A percentile compares a stretch with the other conserved stretches of the same genome.
phyloP scores from a whole-genome alignment of 1,140 invertebrate genomes.

The Philotrypesis tridentata region DNA sequence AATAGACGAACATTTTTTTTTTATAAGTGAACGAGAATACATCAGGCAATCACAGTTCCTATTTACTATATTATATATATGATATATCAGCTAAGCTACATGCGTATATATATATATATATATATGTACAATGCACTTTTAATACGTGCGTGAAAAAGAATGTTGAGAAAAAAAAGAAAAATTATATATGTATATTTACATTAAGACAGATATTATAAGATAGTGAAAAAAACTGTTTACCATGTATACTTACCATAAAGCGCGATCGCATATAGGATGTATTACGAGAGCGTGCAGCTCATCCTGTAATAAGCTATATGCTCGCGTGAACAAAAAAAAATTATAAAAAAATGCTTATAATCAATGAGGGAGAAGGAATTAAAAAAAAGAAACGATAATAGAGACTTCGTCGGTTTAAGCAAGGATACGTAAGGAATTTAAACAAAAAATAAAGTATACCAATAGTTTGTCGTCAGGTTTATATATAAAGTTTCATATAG shows the following conservation, averaged over 20 bases:
- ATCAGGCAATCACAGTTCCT: constrained; percentile 68
- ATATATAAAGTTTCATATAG: constrained; percentile 29
- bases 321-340: not conserved
- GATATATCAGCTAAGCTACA: constrained; percentile 32
- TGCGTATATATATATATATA: constrained; percentile 3
- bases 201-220: constrained; percentile 34
- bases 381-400: too few species aligned
- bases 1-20: not conserved
- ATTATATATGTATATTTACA: constrained; percentile 44
- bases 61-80: constrained; percentile 53
- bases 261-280: not conserved
- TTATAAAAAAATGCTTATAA: constrained; percentile 9
- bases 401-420: not conserved
- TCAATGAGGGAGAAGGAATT: constrained; percentile 4
- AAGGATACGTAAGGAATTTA: constrained; percentile 4
- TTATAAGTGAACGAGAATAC: constrained; percentile 51
- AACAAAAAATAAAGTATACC: constrained; percentile 17
- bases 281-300: not conserved
- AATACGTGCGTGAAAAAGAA: constrained; percentile 10
- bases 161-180: constrained; percentile 41
- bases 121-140: not conserved
- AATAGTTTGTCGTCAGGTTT: constrained; percentile 38
- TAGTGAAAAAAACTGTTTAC: constrained; percentile 43
- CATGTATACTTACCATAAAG: constrained; percentile 38
- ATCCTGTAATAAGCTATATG: constrained; percentile 11